These are phyloP conservation scores for Sycon ciliatum DNA, from an alignment of 37 sponge, comb jelly and placozoan species.

Conservation along the genomic window DNA sequence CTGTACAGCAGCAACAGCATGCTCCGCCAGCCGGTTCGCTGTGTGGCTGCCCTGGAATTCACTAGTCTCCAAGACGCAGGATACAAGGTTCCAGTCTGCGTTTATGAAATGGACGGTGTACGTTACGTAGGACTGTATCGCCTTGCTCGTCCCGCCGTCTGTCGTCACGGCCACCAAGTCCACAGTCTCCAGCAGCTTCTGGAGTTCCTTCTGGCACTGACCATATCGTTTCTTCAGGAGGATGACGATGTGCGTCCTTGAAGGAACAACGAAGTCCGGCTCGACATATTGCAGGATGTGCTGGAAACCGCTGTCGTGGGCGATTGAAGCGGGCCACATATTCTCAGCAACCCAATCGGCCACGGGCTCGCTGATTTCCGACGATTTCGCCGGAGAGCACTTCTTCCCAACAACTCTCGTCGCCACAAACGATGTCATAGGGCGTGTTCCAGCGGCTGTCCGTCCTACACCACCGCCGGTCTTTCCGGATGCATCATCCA, in stretches of 20 bases:
- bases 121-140: not conserved
- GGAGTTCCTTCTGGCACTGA: not conserved
- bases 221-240: not conserved
- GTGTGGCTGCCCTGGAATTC: not conserved
- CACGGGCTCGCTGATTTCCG: too few relatives aligned
- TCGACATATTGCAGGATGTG: not conserved
- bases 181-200: not conserved
- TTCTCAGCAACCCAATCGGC: too few relatives aligned
- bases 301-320: not conserved
- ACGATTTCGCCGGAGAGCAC: too few relatives aligned
- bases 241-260: not conserved
- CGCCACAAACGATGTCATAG: too few relatives aligned
- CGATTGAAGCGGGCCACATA: too few relatives aligned
- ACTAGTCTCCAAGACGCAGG: not conserved
- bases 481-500: too few relatives aligned
- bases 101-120: constrained; percentile 1
- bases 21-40: not conserved
- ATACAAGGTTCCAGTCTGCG: not conserved
- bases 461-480: too few relatives aligned
- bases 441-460: too few relatives aligned
- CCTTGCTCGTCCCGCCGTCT: not conserved
- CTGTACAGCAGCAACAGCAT: too few relatives aligned
- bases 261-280: not conserved
- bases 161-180: constrained; percentile 5
- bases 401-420: too few relatives aligned